These are phyloP conservation scores for Anisognathus igniventris DNA, from an alignment of 2,797 vertebrate genomes.

Conservation along the genomic window DNA sequence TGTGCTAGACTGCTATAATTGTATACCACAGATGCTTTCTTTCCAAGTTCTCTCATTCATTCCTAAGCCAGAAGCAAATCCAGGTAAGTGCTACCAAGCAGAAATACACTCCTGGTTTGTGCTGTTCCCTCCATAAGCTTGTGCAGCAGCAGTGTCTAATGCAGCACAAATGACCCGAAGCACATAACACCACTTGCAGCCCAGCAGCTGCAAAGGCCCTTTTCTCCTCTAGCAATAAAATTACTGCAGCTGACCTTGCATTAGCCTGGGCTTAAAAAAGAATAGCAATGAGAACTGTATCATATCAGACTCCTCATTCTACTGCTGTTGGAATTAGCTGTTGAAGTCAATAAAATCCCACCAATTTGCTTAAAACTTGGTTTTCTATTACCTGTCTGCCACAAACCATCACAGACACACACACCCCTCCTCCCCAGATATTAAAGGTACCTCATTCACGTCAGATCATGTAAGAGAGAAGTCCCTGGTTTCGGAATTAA, in stretches of 20 bases:
- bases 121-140: background rate
- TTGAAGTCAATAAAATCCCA: background rate
- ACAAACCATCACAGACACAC: background rate
- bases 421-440: background rate
- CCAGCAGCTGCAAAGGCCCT: background rate
- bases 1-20: background rate
- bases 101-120: background rate
- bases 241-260: background rate
- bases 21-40: background rate
- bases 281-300: background rate
- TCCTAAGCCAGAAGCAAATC: background rate
- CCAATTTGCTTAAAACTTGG: background rate
- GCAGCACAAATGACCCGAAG: background rate
- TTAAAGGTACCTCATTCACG: background rate
- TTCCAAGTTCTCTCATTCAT: background rate
- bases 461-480: background rate
- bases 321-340: background rate
- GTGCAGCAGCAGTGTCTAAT: background rate
- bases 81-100: background rate
- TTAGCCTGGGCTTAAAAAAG: background rate
- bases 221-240: background rate
- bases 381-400: background rate
- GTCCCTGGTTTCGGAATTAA: background rate
- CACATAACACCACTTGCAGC: background rate
- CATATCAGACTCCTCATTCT: background rate